Percentiles rank a stretch among this genome's conserved stretches.
Conservation (phyloP, 30 jellyfish, hydroid and myxozoan species). For the Phacellophora camtschatica region DNA sequence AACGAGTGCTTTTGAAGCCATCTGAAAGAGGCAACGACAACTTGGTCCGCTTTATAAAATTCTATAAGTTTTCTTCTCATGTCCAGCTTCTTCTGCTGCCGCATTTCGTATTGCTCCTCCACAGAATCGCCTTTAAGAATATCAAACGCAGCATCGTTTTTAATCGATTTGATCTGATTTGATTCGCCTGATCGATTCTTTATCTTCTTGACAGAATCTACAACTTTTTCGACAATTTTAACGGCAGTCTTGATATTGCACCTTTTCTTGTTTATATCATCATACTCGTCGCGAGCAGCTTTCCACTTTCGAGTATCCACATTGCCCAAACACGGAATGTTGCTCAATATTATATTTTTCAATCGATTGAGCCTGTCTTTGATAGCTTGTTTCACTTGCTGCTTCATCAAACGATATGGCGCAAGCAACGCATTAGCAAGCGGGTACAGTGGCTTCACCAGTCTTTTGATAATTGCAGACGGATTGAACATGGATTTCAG, state of each 20-base stretch:
- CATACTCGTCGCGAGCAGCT: slow-evolving; percentile 7
- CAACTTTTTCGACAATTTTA: background rate
- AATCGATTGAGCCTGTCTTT: background rate
- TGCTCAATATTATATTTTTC: slow-evolving; percentile 27
- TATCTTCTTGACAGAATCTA: background rate
- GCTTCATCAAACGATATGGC: slow-evolving; percentile 36
- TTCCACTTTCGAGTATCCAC: slow-evolving; percentile 37
- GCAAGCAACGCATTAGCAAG: slow-evolving; percentile 18
- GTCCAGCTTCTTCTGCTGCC: slow-evolving; percentile 1
- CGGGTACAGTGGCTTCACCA: slow-evolving; percentile 35
- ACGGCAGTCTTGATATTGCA: slow-evolving; percentile 9
- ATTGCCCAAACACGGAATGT: slow-evolving; percentile 36
- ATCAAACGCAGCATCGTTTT: slow-evolving; percentile 3
- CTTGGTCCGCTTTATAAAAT: background rate
- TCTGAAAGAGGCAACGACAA: background rate
- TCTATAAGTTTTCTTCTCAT: background rate
- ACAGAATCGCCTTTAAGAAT: slow-evolving; percentile 20
- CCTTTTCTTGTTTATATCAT: slow-evolving; percentile 4
- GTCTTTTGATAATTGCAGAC: background rate
- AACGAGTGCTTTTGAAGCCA: slow-evolving; percentile 5
- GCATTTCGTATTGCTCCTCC: slow-evolving; percentile 33
- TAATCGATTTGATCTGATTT: background rate
- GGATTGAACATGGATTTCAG: background rate
- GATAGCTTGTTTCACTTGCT: slow-evolving; percentile 10
- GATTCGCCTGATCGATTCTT: background rate